Evolutionary conservation across 2,888 invertebrate species (phyloP).

Genomic region (Diaprepes abbreviatus): DNA sequence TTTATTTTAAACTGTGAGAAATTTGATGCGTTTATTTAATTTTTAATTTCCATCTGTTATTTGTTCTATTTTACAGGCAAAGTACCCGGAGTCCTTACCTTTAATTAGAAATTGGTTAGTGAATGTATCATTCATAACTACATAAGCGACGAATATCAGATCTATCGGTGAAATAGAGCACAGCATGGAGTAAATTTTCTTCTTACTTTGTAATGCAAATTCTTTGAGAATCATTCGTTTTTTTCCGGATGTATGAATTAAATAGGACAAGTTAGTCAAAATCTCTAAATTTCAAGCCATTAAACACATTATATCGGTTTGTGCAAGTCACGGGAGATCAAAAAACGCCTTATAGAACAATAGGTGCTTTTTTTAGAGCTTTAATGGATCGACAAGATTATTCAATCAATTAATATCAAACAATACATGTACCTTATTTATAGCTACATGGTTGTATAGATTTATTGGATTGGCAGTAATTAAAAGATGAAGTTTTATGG

Average conservation of each 20-base stretch:
- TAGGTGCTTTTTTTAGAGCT: conserved; percentile 37
- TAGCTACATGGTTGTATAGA: conserved; percentile 30
- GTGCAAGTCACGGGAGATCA: conserved; percentile 40
- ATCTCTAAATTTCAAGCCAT: conserved; percentile 5
- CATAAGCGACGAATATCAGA: too few species aligned
- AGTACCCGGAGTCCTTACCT: too few species aligned
- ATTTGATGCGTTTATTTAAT: too few species aligned
- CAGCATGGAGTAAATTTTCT: too few species aligned
- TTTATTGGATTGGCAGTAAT: conserved; percentile 41
- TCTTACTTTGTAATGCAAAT: too few species aligned
- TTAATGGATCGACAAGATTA: conserved; percentile 48
- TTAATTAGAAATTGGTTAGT: too few species aligned
- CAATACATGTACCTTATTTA: conserved; percentile 44
- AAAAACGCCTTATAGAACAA: conserved; percentile 44
- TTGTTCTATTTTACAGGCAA: too few species aligned
- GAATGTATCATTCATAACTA: too few species aligned
- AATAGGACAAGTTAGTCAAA: conserved; percentile 8
- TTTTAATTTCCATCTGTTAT: too few species aligned
- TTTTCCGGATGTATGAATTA: neutral
- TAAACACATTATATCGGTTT: conserved; percentile 28
- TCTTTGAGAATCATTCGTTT: too few species aligned
- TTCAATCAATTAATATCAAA: conserved; percentile 48
- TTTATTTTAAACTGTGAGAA: too few species aligned
- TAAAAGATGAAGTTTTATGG: conserved; percentile 32
- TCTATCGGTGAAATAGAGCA: too few species aligned